Evolutionary conservation across 2,888 invertebrate genomes (phyloP), one percentile per base, ranked within the genome.

Genomic region (Poecilus cupreus): DNA sequence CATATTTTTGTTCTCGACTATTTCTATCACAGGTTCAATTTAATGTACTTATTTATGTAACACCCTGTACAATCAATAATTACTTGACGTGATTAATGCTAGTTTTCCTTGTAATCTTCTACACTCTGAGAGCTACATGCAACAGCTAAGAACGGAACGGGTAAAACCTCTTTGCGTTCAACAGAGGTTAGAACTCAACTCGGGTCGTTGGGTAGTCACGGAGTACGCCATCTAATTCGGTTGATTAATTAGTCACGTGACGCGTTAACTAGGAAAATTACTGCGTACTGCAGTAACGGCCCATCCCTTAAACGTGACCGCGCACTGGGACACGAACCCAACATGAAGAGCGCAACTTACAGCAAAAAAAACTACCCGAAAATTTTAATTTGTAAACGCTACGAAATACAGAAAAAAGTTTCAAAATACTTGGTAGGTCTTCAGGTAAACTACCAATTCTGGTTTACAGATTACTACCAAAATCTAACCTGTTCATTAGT

Each of bases 201-300:
- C 18, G 70, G 22, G 18, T 13, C 43, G 37, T 18, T 18, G 11
- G 16, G 43, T 18, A 39, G 39, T 18, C 37, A 46, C 43, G 57
- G 2, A 18, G 20, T 18, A 20, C 72, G 24, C 24, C 72, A 72
- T 24, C 72, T 43, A 72, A 46, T 43, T 46, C 46, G 43, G 46
- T 72, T 72, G 72, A 72, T 72, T 72, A 72, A 72, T 72, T 72
- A 72, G 72, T 46, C 46, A 72, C 43, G 37, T 72, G 72, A 72
- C 20, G 49, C 49, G 22, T 72, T 49, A 49, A 72, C 72, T 13
- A 22, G 46, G 49, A 20, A 72, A 72, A 72, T 72, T 72, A 72
- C 46, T 39, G 60, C 60, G 32, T 60, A 32, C 24, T 51, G 51
- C 20, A 43, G 43, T 43, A 54, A 54, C 11, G 13, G 60, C 60